Percentiles rank a stretch among this genome's conserved stretches.
Evolutionary conservation across 2,888 invertebrate species (phyloP).

Genomic region (Dynastes tityus): DNA sequence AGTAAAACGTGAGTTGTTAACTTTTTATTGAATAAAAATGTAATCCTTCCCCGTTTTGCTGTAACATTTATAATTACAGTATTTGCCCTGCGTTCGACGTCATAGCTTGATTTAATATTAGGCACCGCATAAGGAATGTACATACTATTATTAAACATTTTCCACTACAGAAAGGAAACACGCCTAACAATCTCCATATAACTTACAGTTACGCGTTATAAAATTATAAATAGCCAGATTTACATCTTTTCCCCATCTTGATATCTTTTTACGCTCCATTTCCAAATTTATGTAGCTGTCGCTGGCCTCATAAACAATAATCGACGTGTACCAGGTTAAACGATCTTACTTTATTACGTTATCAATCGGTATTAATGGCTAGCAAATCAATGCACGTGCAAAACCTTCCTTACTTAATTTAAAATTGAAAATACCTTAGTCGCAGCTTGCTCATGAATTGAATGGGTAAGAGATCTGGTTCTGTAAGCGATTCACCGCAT

Average conservation of each 20-base stretch:
- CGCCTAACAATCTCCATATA: neutral
- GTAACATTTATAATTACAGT: too few species aligned
- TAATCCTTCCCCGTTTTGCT: too few species aligned
- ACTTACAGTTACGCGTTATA: neutral
- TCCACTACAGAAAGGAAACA: too few species aligned
- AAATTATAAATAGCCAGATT: neutral
- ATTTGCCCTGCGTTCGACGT: too few species aligned
- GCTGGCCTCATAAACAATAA: neutral
- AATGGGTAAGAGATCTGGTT: conserved; percentile 8
- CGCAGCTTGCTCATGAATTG: conserved; percentile 20
- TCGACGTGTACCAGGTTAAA: neutral
- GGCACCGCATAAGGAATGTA: too few species aligned
- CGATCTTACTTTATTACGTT: neutral
- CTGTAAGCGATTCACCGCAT: conserved; percentile 25
- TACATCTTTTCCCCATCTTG: neutral
- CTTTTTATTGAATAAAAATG: too few species aligned
- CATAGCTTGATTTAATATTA: too few species aligned
- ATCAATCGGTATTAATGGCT: neutral
- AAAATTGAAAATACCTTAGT: conserved; percentile 19
- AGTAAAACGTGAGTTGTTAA: too few species aligned
- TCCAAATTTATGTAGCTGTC: conserved; percentile 4
- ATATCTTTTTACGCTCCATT: neutral
- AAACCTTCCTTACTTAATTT: conserved; percentile 7
- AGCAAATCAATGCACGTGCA: conserved; percentile 7
- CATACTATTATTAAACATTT: too few species aligned